These are phyloP conservation scores for Microcebus griseorufus DNA, from an alignment of 2,113 vertebrate species.

Conservation along the genomic window DNA sequence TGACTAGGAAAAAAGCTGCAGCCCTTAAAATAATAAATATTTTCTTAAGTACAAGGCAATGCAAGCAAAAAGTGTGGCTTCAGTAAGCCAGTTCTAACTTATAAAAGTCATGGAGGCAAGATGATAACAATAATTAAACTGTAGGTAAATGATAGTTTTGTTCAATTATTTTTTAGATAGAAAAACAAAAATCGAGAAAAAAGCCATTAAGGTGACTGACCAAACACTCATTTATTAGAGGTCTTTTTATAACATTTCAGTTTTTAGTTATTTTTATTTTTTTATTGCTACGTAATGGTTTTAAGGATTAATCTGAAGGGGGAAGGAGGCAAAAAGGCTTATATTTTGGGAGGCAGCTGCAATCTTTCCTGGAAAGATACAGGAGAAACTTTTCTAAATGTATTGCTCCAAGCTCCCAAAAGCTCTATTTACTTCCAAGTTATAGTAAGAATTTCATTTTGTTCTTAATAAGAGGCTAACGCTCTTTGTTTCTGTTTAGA, in stretches of 20 bases:
- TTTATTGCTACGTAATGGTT: background rate
- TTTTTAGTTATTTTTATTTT: background rate
- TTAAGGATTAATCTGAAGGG: background rate
- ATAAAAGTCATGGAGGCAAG: constrained; percentile 20
- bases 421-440: background rate
- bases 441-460: constrained; percentile 12
- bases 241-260: background rate
- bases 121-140: constrained; percentile 42
- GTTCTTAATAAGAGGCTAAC: background rate
- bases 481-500: background rate
- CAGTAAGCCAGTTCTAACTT: constrained; percentile 6
- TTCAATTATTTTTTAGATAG: background rate
- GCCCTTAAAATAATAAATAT: constrained; percentile 20
- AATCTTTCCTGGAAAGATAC: constrained; percentile 18
- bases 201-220: background rate
- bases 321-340: background rate
- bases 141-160: background rate
- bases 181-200: constrained; percentile 12
- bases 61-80: background rate
- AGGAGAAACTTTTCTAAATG: constrained; percentile 29
- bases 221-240: constrained; percentile 7
- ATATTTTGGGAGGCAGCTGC: background rate
- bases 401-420: background rate
- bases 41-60: constrained; percentile 1
- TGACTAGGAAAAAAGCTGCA: background rate